phyloP scores from a whole-genome alignment of 2,113 vertebrate species.

The Desmodus rotundus region DNA sequence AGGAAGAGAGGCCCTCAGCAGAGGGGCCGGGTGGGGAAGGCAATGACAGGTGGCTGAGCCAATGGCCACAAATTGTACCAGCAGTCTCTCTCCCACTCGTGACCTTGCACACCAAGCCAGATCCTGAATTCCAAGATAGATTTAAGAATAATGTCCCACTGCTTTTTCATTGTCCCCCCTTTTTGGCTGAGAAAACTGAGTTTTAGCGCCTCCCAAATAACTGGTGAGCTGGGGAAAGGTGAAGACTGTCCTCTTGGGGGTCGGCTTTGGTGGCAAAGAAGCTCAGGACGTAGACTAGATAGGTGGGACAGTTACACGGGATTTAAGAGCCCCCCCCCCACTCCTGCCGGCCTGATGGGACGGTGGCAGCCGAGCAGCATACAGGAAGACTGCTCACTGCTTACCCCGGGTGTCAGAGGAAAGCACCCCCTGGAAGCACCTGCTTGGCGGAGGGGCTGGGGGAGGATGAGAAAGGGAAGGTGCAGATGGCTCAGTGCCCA shows the following conservation, averaged over 20 bases:
- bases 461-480: neutral
- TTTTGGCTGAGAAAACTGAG: neutral
- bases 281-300: neutral
- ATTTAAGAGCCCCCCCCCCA: neutral
- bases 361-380: neutral
- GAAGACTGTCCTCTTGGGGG: neutral
- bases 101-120: fast-evolving
- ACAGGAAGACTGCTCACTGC: neutral
- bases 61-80: fast-evolving
- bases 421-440: neutral
- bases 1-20: neutral
- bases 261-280: neutral
- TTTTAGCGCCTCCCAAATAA: neutral
- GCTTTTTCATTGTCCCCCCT: neutral
- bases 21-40: fast-evolving
- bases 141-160: fast-evolving
- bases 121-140: neutral
- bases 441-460: neutral
- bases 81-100: neutral
- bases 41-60: neutral
- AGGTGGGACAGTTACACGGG: neutral
- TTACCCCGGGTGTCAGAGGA: neutral
- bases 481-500: neutral
- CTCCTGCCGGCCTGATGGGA: neutral
- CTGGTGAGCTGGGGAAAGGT: neutral